Conservation (phyloP, 2,888 invertebrate genomes). For the Esperia sulphurella region DNA sequence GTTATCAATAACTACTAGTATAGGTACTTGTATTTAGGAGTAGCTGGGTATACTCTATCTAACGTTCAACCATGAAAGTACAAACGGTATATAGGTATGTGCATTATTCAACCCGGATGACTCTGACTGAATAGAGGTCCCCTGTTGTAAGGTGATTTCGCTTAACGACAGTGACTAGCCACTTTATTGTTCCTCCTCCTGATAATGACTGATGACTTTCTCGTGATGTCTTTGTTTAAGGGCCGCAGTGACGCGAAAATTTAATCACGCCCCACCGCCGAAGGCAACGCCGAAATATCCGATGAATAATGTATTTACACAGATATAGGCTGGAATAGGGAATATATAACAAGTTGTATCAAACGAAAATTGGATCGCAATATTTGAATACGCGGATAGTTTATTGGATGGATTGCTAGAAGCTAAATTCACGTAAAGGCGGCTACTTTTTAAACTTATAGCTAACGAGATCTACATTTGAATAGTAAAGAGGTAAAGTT, state of each 20-base stretch:
- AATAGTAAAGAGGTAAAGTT: not conserved
- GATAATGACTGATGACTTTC: constrained; percentile 75
- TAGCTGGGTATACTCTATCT: too few species aligned
- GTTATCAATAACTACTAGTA: too few species aligned
- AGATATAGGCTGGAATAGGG: not conserved
- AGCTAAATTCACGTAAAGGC: too few species aligned
- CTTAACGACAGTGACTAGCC: constrained; percentile 69
- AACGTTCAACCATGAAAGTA: too few species aligned
- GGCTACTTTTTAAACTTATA: not conserved
- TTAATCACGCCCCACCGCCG: constrained; percentile 55
- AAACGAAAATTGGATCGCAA: not conserved
- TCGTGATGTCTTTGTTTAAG: constrained; percentile 66
- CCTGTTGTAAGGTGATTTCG: constrained; percentile 53
- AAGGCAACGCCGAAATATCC: constrained; percentile 1
- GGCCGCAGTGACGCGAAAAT: constrained; percentile 69
- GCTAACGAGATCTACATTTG: not conserved
- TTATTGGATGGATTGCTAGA: too few species aligned
- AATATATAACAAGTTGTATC: not conserved
- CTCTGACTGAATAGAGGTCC: constrained; percentile 11
- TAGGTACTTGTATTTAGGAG: too few species aligned
- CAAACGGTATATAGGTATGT: too few species aligned
- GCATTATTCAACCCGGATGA: constrained; percentile 11
- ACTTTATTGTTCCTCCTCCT: constrained; percentile 68
- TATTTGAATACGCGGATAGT: not conserved
- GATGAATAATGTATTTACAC: constrained; percentile 5